Base-by-base conservation (phyloP, 2,888 invertebrate species). In the Drosophila bunnanda region DNA sequence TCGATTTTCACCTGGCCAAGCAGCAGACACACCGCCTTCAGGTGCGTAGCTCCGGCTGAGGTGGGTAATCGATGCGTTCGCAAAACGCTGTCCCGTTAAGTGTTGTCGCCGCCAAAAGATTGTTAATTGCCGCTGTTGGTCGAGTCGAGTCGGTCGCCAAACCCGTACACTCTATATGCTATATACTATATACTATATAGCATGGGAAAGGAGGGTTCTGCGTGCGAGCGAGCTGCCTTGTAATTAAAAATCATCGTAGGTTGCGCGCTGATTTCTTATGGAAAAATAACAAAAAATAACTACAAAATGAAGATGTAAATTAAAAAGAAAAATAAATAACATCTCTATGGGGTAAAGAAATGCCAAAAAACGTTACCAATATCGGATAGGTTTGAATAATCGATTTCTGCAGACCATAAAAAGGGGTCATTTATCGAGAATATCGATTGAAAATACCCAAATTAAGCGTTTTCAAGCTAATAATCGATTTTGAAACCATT, bases 1-100 rank as follows among this genome's bases (percentile, higher is more conserved):
- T 52, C 50, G 80, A 77, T 81, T 81, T 84, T 84, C 81, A 82
- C 80, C 84, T 68, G 79, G 61, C 60, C 38, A 25, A 36, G 53
- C 60, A 50, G 54, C 41, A n/a, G n/a, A 28, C 32, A 25, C 25
- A 25, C 2, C 25, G n/a, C 28, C 60, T 36, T 44, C 28, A 5
- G 43, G 54, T 62, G 46, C 64, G 60, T 60, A 62, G 38, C 62
- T 20, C 46, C 22, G 59, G 4, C 39, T 15, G n/a, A 15, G 50
- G 48, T 30, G 41, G 57, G 65, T 79, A 81, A 77, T 81, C 82
- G 82, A 72, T 79, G 79, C 70, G 71, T 64, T 73, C 62, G 59
- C 58, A 61, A 79, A 84, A 76, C 52, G 60, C 44, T 54, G 53
- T 71, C 68, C 82, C 81, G 81, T 81, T 81, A 81, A 79, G 52